Evolutionary conservation across 2,888 invertebrate genomes (phyloP), one percentile per base, ranked within the genome.

Genomic region (Drosophila leonis): DNA sequence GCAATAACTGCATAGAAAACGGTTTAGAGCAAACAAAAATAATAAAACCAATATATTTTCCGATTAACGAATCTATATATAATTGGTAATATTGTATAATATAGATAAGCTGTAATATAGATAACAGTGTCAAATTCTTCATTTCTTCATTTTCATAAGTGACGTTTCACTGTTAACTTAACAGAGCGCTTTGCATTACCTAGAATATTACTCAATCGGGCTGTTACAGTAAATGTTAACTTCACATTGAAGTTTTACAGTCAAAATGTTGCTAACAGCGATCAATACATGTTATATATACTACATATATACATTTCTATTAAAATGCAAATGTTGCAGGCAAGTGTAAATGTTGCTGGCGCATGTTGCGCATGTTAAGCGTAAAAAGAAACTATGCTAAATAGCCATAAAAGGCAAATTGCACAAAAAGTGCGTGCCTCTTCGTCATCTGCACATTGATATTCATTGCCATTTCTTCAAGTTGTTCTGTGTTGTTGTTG

Each of bases 401-500:
- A 18, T 35, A 61, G 35, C 24, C 60, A 60, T 54, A 65, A 65
- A 54, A 37, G 65, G 37, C 54, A 46, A 65, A 46, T 65, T 44
- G 10, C 29, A 24, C 2, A 24, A 52, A 54, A 72, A 52, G 57
- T 69, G 73, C 73, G 73, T 75, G 73, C 49, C 18, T 75, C 33
- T 41, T 51, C 41, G 35, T 54, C 69, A 62, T 67, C 56, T 63
- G 24, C 15, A 37, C 41, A 62, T 46, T 62, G 31, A 56, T 44
- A 52, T 61, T 73, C 51, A 60, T 56, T 73, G 52, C 18, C 56
- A 49, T 27, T 72, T 52, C 33, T 52, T 52, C 35, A 31, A 31
- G 49, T 48, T 51, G 51, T 33, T 20, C 49, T 31, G 31, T 18
- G 13, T 60, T 42, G 27, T 8, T 42, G 15, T 15, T 57, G 20